Evolutionary conservation across 2,113 vertebrate genomes (phyloP).

Genomic region (Canis aureus): DNA sequence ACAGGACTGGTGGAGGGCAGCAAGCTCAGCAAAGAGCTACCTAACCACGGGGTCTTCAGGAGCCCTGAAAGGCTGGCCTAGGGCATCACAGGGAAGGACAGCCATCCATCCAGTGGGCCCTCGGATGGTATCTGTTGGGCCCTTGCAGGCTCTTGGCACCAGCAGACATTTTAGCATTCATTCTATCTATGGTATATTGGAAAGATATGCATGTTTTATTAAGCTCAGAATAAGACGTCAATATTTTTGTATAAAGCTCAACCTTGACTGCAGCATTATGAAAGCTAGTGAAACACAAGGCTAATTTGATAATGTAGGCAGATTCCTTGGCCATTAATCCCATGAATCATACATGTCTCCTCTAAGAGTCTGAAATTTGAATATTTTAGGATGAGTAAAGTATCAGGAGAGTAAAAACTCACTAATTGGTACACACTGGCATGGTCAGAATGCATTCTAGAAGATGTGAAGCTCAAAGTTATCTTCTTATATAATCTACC

Average conservation of each 20-base stretch:
- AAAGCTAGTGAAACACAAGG: neutral
- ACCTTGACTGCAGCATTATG: neutral
- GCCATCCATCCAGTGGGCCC: neutral
- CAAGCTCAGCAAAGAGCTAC: neutral
- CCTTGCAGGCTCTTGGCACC: neutral
- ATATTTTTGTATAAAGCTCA: slow-evolving; percentile 16
- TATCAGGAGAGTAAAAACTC: slow-evolving; percentile 32
- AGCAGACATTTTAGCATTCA: neutral
- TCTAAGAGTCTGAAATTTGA: slow-evolving; percentile 62
- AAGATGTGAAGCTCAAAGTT: neutral
- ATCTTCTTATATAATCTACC: neutral
- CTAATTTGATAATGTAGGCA: slow-evolving; percentile 46
- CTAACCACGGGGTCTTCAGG: neutral
- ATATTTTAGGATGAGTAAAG: slow-evolving; percentile 63
- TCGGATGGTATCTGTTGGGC: neutral
- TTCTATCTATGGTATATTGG: neutral
- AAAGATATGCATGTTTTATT: slow-evolving; percentile 47
- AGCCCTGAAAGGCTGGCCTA: neutral
- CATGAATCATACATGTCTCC: slow-evolving; percentile 67
- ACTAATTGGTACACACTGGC: neutral
- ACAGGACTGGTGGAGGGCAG: too few species aligned
- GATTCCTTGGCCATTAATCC: slow-evolving; percentile 59
- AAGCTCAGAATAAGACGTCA: neutral
- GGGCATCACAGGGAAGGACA: neutral
- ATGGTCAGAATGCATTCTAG: neutral